Percentiles rank a stretch among this genome's conserved stretches.
phyloP scores from a whole-genome alignment of 1,140 invertebrate species.

The Bombus consobrinus region DNA sequence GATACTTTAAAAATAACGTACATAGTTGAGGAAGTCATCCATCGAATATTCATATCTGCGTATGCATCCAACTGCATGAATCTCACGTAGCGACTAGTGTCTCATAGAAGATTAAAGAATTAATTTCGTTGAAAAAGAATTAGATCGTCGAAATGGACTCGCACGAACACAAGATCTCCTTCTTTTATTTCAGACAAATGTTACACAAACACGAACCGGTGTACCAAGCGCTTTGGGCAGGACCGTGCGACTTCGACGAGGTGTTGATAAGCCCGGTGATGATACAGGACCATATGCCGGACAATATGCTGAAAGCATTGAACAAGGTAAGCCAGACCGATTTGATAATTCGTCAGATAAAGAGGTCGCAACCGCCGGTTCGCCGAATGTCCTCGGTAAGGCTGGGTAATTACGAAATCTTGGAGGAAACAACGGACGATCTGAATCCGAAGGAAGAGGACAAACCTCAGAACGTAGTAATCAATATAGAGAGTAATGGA shows the following conservation, averaged over 20 bases:
- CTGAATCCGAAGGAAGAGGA: constrained; percentile 46
- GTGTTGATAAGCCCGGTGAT: constrained; percentile 95
- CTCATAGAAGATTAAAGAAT: not conserved
- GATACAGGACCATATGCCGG: constrained; percentile 97
- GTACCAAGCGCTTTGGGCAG: constrained; percentile 95
- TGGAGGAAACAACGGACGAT: constrained; percentile 72
- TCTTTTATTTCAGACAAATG: constrained; percentile 84
- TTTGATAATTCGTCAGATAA: constrained; percentile 52
- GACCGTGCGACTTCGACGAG: constrained; percentile 94
- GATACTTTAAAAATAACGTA: not conserved
- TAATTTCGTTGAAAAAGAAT: too few relatives aligned
- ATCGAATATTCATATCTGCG: not conserved
- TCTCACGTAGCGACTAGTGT: constrained; percentile 3
- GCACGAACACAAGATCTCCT: not conserved
- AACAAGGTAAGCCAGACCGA: constrained; percentile 88
- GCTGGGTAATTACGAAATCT: constrained; percentile 75
- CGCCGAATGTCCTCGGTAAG: constrained; percentile 72
- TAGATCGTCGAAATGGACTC: not conserved
- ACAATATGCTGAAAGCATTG: constrained; percentile 92
- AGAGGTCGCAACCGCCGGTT: constrained; percentile 58
- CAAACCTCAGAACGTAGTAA: constrained; percentile 14
- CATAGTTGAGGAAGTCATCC: too few relatives aligned
- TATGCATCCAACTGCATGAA: constrained; percentile 36
- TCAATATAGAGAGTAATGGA: constrained; percentile 16
- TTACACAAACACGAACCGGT: constrained; percentile 89